These are phyloP conservation scores for Microcebus lehilahytsara DNA, from an alignment of 2,113 vertebrate species.

Conservation along the genomic window DNA sequence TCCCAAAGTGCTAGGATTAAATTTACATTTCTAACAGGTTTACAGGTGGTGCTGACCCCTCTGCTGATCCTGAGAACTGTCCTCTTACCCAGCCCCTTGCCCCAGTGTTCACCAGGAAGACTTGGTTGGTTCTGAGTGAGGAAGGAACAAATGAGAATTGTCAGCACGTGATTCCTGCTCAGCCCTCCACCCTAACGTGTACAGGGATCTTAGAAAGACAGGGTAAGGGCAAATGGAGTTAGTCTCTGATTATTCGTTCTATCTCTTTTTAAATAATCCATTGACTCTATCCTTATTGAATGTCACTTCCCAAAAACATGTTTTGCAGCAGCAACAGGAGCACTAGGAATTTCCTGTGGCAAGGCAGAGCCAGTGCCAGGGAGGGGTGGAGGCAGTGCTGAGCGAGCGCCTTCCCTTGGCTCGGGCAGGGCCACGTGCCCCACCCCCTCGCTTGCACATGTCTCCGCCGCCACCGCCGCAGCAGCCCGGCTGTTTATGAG, in stretches of 20 bases:
- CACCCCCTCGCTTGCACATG: slow-evolving; percentile 84
- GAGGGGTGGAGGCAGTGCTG: slow-evolving; percentile 58
- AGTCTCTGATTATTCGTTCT: neutral
- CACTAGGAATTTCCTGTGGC: slow-evolving; percentile 79
- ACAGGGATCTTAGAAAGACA: neutral
- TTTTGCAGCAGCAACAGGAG: slow-evolving; percentile 64
- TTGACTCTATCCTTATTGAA: neutral
- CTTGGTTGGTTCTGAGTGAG: neutral
- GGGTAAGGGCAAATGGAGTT: neutral
- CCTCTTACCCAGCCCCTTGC: neutral
- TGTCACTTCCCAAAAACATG: slow-evolving; percentile 73
- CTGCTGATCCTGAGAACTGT: neutral
- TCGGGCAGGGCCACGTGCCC: slow-evolving; percentile 84
- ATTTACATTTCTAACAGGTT: neutral
- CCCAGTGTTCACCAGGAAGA: neutral
- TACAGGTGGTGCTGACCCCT: neutral
- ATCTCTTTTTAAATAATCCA: neutral
- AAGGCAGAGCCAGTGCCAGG: slow-evolving; percentile 46
- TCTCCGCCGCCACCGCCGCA: slow-evolving; percentile 80
- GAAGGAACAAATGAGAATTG: neutral
- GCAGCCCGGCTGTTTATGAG: slow-evolving; percentile 77
- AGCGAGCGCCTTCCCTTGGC: slow-evolving; percentile 69
- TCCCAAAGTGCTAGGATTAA: neutral
- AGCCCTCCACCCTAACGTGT: neutral
- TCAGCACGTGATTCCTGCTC: neutral